Conservation (phyloP, 2,797 vertebrate species). For the Myripristis jacobus region DNA sequence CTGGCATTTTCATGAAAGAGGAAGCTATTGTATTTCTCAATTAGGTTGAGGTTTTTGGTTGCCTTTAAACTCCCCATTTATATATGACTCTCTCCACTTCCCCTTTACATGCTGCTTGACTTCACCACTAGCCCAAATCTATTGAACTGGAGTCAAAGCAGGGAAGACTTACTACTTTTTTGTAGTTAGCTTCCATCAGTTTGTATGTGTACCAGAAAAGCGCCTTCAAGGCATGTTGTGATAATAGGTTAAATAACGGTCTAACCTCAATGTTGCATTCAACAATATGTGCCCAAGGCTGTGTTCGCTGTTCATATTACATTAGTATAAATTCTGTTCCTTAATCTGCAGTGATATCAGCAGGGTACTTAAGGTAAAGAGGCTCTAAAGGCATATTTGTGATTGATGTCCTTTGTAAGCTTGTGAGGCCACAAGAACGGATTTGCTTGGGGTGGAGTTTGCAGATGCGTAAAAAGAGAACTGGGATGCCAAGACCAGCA, state of each 20-base stretch:
- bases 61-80: conserved; percentile 31
- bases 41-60: conserved; percentile 18
- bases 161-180: background rate
- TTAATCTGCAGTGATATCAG: conserved; percentile 4
- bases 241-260: conserved; percentile 1
- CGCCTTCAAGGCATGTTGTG: background rate
- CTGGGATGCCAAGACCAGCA: background rate
- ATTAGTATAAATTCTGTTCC: conserved; percentile 7
- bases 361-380: background rate
- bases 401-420: background rate
- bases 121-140: conserved; percentile 15
- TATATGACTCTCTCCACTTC: conserved; percentile 65
- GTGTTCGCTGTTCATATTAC: conserved; percentile 26
- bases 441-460: background rate
- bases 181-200: background rate
- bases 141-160: conserved; percentile 11
- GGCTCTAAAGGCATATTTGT: conserved; percentile 1
- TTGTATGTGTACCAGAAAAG: conserved; percentile 8
- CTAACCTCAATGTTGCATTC: background rate
- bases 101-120: conserved; percentile 43
- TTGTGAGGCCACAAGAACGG: conserved; percentile 6
- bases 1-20: conserved; percentile 48
- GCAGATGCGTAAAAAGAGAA: conserved; percentile 25
- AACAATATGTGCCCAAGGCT: conserved; percentile 11
- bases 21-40: conserved; percentile 61